A percentile compares a stretch with the other conserved stretches of the same genome.
Evolutionary conservation across 2,113 vertebrate species (phyloP).

Genomic region (Rhinolophus ferrumequinum): DNA sequence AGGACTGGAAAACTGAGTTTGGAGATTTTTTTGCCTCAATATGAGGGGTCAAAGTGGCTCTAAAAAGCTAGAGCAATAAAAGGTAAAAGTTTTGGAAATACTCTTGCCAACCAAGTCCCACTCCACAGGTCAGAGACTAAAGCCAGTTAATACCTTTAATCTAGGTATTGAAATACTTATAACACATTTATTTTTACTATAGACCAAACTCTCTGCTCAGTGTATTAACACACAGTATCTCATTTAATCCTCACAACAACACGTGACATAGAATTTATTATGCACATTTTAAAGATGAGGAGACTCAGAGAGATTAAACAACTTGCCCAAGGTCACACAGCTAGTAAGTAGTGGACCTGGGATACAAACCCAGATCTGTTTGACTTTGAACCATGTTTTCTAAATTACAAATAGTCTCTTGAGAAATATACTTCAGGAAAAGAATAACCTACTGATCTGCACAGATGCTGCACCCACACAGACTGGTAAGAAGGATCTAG

Average conservation of each 20-base stretch:
- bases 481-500: not conserved
- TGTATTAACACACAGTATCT: not conserved
- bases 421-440: not conserved
- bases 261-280: not conserved
- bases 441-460: not conserved
- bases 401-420: not conserved
- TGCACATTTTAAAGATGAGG: not conserved
- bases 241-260: not conserved
- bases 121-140: not conserved
- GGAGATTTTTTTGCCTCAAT: not conserved
- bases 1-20: not conserved
- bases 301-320: not conserved
- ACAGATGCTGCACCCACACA: not conserved
- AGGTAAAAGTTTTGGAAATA: not conserved
- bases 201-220: not conserved
- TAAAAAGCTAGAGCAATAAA: not conserved
- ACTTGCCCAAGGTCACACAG: not conserved
- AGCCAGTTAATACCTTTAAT: not conserved
- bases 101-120: not conserved
- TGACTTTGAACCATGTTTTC: not conserved
- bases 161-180: not conserved
- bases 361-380: not conserved
- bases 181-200: not conserved
- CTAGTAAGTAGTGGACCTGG: not conserved
- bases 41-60: not conserved